A percentile compares a stretch with the other conserved stretches of the same genome.
Conservation (phyloP, 1,140 invertebrate species). For the Leptonema lineaticorne region DNA sequence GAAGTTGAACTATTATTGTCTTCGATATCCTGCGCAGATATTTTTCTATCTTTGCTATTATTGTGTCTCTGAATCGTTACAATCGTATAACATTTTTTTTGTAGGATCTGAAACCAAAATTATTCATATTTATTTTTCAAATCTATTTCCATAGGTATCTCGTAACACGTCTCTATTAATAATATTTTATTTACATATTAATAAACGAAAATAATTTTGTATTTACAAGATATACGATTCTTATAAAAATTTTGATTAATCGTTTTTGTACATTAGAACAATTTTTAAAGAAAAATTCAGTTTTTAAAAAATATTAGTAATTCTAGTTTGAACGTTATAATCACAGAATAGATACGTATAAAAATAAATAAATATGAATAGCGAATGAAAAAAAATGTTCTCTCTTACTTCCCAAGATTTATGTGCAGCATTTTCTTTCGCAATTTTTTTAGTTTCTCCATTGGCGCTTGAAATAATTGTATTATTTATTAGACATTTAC, state of each 20-base stretch:
- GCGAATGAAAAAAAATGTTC: too few species aligned
- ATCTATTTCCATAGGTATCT: neutral
- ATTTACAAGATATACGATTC: too few species aligned
- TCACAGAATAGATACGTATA: too few species aligned
- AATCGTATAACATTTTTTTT: constrained; percentile 42
- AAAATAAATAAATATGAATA: too few species aligned
- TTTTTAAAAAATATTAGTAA: too few species aligned
- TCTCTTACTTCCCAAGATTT: constrained; percentile 25
- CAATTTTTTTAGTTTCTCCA: constrained; percentile 22
- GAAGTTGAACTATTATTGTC: neutral
- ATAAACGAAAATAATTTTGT: too few species aligned
- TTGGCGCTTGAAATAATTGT: neutral
- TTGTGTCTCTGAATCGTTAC: constrained; percentile 48
- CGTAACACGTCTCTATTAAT: too few species aligned
- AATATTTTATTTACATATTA: too few species aligned
- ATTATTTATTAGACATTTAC: constrained; percentile 24
- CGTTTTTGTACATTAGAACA: too few species aligned
- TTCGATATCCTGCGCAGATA: constrained; percentile 45
- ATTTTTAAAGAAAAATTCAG: too few species aligned
- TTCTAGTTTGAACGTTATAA: too few species aligned
- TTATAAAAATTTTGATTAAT: too few species aligned
- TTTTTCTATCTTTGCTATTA: constrained; percentile 44
- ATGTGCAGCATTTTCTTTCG: constrained; percentile 24
- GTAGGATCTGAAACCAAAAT: constrained; percentile 45
- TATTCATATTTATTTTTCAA: neutral